Evolutionary conservation across 2,888 invertebrate genomes (phyloP).

Genomic region (Lypha dubia): DNA sequence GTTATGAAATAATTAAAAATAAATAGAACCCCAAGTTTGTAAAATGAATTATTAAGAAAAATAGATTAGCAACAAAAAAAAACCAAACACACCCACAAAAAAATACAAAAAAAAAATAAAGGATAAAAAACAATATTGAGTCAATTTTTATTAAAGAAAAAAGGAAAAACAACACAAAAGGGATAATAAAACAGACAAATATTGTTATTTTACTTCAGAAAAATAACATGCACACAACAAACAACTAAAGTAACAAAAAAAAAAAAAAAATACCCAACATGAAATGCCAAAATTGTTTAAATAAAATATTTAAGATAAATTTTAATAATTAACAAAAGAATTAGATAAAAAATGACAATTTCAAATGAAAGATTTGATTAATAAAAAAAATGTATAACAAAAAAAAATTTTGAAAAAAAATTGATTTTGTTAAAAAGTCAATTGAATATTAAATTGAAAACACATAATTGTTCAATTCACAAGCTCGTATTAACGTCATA

Average conservation of each 20-base stretch:
- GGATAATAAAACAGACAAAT: conserved; percentile 11
- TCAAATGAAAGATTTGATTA: conserved; percentile 18
- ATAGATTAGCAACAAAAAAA: conserved; percentile 19
- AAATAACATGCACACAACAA: conserved; percentile 53
- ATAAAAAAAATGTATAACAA: neutral
- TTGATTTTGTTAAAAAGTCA: neutral
- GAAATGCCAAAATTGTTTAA: conserved; percentile 66
- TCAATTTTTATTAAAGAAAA: conserved; percentile 61
- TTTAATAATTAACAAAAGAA: conserved; percentile 1
- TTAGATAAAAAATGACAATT: neutral
- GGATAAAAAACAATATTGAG: conserved; percentile 46
- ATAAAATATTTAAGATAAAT: conserved; percentile 18
- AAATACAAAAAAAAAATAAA: conserved; percentile 9
- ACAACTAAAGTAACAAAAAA: conserved; percentile 28
- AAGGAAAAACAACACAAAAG: neutral
- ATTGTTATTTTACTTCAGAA: neutral
- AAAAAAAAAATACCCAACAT: no score
- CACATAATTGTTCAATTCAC: no score
- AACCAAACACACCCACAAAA: conserved; percentile 2
- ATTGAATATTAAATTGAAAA: conserved; percentile 28
- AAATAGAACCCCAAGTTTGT: conserved; percentile 7
- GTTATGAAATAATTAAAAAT: neutral
- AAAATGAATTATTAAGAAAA: conserved; percentile 21
- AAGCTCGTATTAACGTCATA: no score
- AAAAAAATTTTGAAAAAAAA: neutral